phyloP scores from a whole-genome alignment of 2,888 invertebrate genomes.

The Sesamia inferens region DNA sequence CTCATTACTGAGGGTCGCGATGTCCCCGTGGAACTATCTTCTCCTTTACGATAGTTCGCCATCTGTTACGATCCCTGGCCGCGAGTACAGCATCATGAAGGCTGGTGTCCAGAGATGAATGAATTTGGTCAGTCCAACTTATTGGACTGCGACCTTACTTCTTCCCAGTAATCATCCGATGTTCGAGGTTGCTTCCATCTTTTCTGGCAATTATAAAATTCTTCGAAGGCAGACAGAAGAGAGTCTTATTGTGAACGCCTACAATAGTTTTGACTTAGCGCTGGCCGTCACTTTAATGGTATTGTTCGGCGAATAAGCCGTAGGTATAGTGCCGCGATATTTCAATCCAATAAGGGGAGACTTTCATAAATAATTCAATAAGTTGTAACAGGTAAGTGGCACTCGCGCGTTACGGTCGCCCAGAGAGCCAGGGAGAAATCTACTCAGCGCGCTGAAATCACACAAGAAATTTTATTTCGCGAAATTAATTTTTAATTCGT shows the following conservation, averaged over 20 bases:
- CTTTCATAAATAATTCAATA: conserved; percentile 88
- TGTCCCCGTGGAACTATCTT: too few relatives aligned
- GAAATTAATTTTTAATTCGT: conserved; percentile 82
- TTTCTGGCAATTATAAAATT: too few relatives aligned
- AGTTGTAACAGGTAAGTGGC: conserved; percentile 88
- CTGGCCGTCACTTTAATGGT: conserved; percentile 67
- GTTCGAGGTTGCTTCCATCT: too few relatives aligned
- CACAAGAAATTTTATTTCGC: conserved; percentile 80
- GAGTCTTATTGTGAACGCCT: conserved; percentile 1
- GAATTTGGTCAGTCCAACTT: too few relatives aligned
- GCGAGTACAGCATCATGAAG: too few relatives aligned
- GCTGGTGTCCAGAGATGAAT: too few relatives aligned
- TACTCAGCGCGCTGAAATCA: conserved; percentile 76
- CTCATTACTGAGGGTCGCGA: too few relatives aligned
- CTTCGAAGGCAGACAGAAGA: too few relatives aligned
- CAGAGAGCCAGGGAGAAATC: conserved; percentile 76
- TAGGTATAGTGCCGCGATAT: conserved; percentile 73
- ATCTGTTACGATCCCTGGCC: too few relatives aligned
- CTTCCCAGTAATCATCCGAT: too few relatives aligned
- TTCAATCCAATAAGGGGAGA: conserved; percentile 88
- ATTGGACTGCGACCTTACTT: too few relatives aligned
- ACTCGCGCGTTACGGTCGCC: conserved; percentile 84
- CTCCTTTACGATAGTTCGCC: too few relatives aligned
- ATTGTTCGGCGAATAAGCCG: conserved; percentile 74
- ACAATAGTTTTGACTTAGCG: conserved; percentile 60